Percentiles rank a stretch among this genome's conserved stretches.
Evolutionary conservation across 2,888 invertebrate genomes (phyloP).

Genomic region (Cyaniris semiargus): DNA sequence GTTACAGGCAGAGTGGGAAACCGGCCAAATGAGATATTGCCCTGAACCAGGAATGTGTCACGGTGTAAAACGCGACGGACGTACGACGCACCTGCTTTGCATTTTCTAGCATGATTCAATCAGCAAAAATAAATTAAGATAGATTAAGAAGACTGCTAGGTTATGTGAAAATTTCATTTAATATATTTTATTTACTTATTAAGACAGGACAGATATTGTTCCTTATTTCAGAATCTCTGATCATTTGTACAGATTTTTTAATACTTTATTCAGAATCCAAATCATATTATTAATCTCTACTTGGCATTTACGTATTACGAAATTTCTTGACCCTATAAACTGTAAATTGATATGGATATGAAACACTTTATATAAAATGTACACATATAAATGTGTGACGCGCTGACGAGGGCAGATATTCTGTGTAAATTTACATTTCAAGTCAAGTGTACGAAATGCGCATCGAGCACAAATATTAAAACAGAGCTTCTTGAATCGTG

Average conservation of each 20-base stretch:
- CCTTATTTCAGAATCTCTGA: no score
- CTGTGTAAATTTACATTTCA: conserved; percentile 19
- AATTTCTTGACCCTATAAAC: background rate
- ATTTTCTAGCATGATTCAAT: no score
- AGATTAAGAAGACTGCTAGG: no score
- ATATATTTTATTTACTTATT: no score
- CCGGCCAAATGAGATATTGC: background rate
- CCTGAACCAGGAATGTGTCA: background rate
- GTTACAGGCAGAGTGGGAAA: background rate
- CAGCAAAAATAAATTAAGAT: no score
- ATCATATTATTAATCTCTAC: no score
- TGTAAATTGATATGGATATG: background rate
- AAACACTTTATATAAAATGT: background rate
- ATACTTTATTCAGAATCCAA: no score
- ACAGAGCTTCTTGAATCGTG: conserved; percentile 7
- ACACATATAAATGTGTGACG: background rate
- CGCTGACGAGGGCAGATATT: conserved; percentile 2
- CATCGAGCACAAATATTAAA: conserved; percentile 18
- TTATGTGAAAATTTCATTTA: no score
- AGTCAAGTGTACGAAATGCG: background rate
- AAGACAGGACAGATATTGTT: no score
- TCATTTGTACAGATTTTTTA: no score
- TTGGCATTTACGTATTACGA: background rate
- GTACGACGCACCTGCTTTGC: no score
- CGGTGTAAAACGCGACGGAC: background rate